These are phyloP conservation scores for Coryphaenoides rupestris DNA, from an alignment of 2,113 vertebrate genomes.

Conservation along the genomic window DNA sequence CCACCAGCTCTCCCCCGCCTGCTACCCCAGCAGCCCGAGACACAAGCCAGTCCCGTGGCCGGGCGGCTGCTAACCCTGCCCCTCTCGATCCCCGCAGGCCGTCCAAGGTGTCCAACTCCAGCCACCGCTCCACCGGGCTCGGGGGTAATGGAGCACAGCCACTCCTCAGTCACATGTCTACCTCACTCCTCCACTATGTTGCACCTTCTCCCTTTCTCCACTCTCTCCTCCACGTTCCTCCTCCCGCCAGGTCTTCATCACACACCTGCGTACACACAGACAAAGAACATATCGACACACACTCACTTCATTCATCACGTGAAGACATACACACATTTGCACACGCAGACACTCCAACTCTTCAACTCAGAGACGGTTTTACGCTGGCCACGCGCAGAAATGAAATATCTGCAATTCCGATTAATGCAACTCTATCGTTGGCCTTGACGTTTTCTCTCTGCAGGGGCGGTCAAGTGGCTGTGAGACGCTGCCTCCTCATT, in stretches of 20 bases:
- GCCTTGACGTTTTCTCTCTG: background rate
- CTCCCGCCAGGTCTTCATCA: background rate
- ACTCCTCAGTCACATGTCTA: constrained; percentile 18
- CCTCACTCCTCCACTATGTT: constrained; percentile 11
- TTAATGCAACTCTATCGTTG: background rate
- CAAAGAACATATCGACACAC: constrained; percentile 21
- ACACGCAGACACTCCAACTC: background rate
- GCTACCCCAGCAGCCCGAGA: constrained; percentile 47
- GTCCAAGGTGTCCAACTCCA: constrained; percentile 50
- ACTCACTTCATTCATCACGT: background rate
- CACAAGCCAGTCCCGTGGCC: constrained; percentile 20
- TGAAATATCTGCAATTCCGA: constrained; percentile 9
- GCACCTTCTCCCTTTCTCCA: constrained; percentile 1
- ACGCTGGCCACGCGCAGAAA: background rate
- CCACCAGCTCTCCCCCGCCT: background rate
- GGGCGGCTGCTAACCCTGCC: constrained; percentile 33
- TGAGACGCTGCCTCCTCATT: constrained; percentile 4
- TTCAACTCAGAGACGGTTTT: background rate
- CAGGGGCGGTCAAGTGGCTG: constrained; percentile 1
- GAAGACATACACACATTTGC: background rate
- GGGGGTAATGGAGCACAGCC: constrained; percentile 57
- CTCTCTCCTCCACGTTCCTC: constrained; percentile 12
- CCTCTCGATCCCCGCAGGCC: constrained; percentile 37
- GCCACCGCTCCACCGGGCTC: constrained; percentile 49
- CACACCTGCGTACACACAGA: constrained; percentile 25